Conservation (phyloP, 2,888 invertebrate genomes). For the Acleris emargana region DNA sequence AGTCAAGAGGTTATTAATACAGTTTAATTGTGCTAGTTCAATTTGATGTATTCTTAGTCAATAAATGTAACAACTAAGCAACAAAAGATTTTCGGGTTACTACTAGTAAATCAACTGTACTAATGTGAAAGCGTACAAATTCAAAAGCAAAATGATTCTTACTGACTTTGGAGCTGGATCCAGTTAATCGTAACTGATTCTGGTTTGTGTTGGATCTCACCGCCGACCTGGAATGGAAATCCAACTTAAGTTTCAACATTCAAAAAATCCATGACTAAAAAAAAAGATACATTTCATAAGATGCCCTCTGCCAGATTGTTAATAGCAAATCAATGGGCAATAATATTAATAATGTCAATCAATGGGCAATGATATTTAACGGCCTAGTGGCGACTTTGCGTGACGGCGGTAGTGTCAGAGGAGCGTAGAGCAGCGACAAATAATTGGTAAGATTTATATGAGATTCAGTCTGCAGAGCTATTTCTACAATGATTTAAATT, state of each 20-base stretch:
- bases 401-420: too few relatives aligned
- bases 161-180: conserved; percentile 98
- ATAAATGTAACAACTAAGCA: conserved; percentile 30
- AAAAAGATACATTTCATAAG: too few relatives aligned
- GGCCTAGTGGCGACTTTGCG: too few relatives aligned
- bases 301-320: too few relatives aligned
- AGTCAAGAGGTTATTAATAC: conserved; percentile 11
- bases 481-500: too few relatives aligned
- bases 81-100: conserved; percentile 33
- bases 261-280: neutral
- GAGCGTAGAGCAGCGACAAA: too few relatives aligned
- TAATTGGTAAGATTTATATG: too few relatives aligned
- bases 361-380: too few relatives aligned
- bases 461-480: too few relatives aligned
- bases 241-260: neutral
- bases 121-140: conserved; percentile 74
- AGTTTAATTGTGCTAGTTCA: neutral
- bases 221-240: conserved; percentile 76
- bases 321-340: too few relatives aligned
- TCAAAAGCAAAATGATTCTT: conserved; percentile 90
- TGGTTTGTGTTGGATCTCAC: conserved; percentile 78
- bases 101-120: conserved; percentile 52
- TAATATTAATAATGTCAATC: too few relatives aligned
- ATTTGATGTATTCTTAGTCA: conserved; percentile 1
- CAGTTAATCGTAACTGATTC: conserved; percentile 83